phyloP scores from a whole-genome alignment of 2,113 vertebrate genomes.

The Progne subis region DNA sequence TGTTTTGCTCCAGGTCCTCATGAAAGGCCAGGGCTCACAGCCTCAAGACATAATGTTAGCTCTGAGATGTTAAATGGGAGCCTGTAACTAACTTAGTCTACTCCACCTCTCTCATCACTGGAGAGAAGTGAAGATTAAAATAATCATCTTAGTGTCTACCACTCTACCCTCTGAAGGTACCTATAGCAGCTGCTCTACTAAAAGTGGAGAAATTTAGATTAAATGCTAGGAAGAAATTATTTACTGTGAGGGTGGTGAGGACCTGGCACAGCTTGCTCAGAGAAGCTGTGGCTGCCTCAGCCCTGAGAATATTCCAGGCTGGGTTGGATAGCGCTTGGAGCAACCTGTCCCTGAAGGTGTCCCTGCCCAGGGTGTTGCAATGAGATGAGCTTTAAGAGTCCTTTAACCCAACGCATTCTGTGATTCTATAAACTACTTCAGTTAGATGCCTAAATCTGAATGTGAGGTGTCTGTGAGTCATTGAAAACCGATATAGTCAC shows the following conservation, averaged over 20 bases:
- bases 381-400: not conserved
- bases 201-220: not conserved
- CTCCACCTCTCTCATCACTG: not conserved
- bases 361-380: not conserved
- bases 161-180: not conserved
- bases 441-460: not conserved
- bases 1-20: not conserved
- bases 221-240: not conserved
- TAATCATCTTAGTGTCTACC: not conserved
- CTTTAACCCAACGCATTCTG: not conserved
- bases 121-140: not conserved
- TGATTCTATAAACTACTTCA: not conserved
- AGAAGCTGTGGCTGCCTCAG: not conserved
- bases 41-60: not conserved
- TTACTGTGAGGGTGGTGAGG: not conserved
- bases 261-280: accelerated
- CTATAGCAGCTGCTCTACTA: not conserved
- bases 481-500: too few species aligned
- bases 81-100: not conserved
- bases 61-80: not conserved
- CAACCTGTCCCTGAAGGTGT: not conserved
- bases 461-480: not conserved
- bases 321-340: not conserved
- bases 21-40: not conserved
- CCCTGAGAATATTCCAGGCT: not conserved